These are phyloP conservation scores for Baccha elongata DNA, from an alignment of 2,888 invertebrate genomes.

Conservation along the genomic window DNA sequence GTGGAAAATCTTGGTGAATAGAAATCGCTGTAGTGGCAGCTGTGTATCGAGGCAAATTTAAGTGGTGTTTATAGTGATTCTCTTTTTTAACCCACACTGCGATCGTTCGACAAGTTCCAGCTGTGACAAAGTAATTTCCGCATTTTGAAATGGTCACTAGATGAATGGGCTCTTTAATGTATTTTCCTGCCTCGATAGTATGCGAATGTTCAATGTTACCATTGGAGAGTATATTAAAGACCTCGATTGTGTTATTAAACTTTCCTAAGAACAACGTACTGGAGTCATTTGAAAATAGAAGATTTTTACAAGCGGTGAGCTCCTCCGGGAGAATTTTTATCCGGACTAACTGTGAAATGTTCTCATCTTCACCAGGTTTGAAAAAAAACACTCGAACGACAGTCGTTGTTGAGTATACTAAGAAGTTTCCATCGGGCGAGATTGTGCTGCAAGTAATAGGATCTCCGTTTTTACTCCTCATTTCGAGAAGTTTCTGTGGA, in stretches of 20 bases:
- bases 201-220: constrained; percentile 79
- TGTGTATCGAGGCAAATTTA: constrained; percentile 87
- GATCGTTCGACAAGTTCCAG: constrained; percentile 87
- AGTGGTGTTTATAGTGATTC: constrained; percentile 82
- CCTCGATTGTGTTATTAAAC: constrained; percentile 80
- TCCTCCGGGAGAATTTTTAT: constrained; percentile 81
- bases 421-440: constrained; percentile 87
- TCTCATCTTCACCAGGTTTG: constrained; percentile 75
- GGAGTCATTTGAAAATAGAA: constrained; percentile 82
- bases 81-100: constrained; percentile 85
- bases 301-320: constrained; percentile 79
- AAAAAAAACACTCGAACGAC: constrained; percentile 85
- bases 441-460: constrained; percentile 88
- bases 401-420: constrained; percentile 89
- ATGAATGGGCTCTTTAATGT: constrained; percentile 84
- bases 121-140: constrained; percentile 86
- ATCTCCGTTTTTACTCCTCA: constrained; percentile 87
- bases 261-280: constrained; percentile 82
- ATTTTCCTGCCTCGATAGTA: constrained; percentile 79
- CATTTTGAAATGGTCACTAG: constrained; percentile 83
- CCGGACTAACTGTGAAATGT: constrained; percentile 76
- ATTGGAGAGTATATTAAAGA: constrained; percentile 81
- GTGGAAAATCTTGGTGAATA: constrained; percentile 85
- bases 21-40: constrained; percentile 89
- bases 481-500: constrained; percentile 87